These are phyloP conservation scores for Spizaetus ornatus DNA, from an alignment of 2,113 vertebrate genomes.

Conservation along the genomic window DNA sequence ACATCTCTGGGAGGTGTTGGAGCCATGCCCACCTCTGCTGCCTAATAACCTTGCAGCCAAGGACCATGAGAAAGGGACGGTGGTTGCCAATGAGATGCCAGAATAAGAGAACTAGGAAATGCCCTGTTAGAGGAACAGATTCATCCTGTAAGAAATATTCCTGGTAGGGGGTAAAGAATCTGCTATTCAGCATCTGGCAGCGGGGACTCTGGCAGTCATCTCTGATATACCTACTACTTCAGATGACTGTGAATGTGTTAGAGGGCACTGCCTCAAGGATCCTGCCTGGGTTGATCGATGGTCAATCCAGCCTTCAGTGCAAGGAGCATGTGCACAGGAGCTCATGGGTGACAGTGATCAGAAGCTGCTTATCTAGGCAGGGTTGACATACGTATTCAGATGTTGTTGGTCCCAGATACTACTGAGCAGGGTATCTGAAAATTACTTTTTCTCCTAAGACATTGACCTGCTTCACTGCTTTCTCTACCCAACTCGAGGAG, in stretches of 20 bases:
- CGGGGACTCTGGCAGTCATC: neutral
- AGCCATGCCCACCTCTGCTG: neutral
- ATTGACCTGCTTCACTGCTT: neutral
- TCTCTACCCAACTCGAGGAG: neutral
- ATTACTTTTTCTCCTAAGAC: neutral
- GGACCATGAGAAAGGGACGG: neutral
- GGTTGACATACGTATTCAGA: neutral
- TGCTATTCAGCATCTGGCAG: neutral
- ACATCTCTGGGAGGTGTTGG: neutral
- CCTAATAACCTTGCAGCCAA: neutral
- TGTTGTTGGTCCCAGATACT: neutral
- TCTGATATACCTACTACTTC: neutral
- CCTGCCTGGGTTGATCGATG: fast-evolving
- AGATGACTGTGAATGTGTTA: neutral
- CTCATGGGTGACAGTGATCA: neutral
- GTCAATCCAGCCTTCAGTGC: neutral
- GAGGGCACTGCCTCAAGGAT: neutral
- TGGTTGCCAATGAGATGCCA: neutral
- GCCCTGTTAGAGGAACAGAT: neutral
- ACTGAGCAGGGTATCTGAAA: neutral
- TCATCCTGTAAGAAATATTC: neutral
- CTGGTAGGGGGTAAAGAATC: neutral
- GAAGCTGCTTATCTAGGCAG: neutral
- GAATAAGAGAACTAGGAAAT: neutral
- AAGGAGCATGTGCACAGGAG: neutral